Base-by-base conservation (phyloP, 37 sponge, comb jelly and placozoan species). In the Agelas oroides region DNA sequence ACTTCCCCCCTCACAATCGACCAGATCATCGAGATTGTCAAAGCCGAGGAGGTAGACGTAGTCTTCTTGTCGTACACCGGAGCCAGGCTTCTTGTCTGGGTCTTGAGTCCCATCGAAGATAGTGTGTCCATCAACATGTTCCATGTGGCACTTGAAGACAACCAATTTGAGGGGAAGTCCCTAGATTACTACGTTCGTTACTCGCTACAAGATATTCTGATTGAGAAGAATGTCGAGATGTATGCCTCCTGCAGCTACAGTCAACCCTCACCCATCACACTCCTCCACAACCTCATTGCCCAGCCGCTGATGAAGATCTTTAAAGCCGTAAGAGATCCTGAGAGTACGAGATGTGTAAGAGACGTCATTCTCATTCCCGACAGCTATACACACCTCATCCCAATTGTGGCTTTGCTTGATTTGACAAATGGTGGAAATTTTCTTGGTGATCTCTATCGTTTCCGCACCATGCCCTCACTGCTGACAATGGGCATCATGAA, bases 331-430 rank as follows among this genome's bases (percentile, higher is more conserved):
- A 52, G 38, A 15, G 28, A 24, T 11, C 53, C 18, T 0, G 37
- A 57, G 19, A 21, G 13, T 23, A 30, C 37, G 1, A 21, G 46
- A 1, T 28, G 32, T 17, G 24, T 61, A 2, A 15, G 62, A 20
- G 92, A 92, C 5, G 18, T 93, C 13, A 57, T 93, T 19, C n/a
- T 93, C 8, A 86, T 93, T 27, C 74, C 87, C 30, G 94, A 93
- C 55, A 85, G 81, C 60, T 57, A 86, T 39, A 86, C 86, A 5
- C 73, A 87, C 30, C 79, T 93, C 13, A 62, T 93, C 19, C 94
- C 94, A 15, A 58, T 89, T 35, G 46, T 83, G 59, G 79, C 90
- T 54, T 75, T 93, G n/a, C 73, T 85, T 20, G 59, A 86, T 40
- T 46, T 46, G 46, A 25, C 39, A 0, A 36, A 18, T 53, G 21